These are phyloP conservation scores for Drosophila albomicans DNA, from an alignment of 1,140 invertebrate genomes.

Conservation along the genomic window DNA sequence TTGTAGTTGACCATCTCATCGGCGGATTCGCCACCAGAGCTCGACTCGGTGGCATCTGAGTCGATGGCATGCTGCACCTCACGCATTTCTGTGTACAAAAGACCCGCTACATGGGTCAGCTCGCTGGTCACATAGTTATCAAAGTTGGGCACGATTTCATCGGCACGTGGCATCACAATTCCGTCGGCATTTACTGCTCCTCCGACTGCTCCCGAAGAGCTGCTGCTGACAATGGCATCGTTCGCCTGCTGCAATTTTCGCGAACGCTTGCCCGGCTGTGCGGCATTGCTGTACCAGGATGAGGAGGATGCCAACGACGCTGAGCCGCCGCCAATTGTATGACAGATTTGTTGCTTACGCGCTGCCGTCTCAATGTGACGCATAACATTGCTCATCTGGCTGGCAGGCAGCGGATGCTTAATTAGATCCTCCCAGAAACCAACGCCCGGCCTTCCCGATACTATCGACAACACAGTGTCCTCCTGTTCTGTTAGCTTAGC, in stretches of 20 bases:
- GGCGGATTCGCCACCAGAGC: conserved; percentile 96
- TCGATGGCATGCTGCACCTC: conserved; percentile 91
- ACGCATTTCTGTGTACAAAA: conserved; percentile 89
- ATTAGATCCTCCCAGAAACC: conserved; percentile 71
- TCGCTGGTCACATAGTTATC: conserved; percentile 85
- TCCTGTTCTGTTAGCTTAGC: conserved; percentile 70
- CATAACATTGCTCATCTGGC: conserved; percentile 74
- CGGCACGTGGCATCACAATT: conserved; percentile 42
- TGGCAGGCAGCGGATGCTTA: conserved; percentile 65
- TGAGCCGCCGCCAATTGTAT: conserved; percentile 78
- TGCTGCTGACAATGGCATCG: conserved; percentile 2
- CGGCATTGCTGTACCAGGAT: conserved; percentile 58
- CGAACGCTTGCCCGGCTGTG: conserved; percentile 55
- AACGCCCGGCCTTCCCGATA: conserved; percentile 51
- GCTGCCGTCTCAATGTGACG: conserved; percentile 70
- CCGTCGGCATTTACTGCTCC: conserved; percentile 8
- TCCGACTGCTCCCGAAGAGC: conserved; percentile 73
- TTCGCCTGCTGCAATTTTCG: conserved; percentile 49
- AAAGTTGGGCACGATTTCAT: conserved; percentile 84
- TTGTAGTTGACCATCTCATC: conserved; percentile 94
- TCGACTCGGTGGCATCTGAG: conserved; percentile 96
- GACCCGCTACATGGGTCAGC: conserved; percentile 89
- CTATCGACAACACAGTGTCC: conserved; percentile 61
- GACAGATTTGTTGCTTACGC: conserved; percentile 69
- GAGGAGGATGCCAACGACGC: conserved; percentile 69